Conservation (phyloP, 2,888 invertebrate species). For the Lochmaea capreae region DNA sequence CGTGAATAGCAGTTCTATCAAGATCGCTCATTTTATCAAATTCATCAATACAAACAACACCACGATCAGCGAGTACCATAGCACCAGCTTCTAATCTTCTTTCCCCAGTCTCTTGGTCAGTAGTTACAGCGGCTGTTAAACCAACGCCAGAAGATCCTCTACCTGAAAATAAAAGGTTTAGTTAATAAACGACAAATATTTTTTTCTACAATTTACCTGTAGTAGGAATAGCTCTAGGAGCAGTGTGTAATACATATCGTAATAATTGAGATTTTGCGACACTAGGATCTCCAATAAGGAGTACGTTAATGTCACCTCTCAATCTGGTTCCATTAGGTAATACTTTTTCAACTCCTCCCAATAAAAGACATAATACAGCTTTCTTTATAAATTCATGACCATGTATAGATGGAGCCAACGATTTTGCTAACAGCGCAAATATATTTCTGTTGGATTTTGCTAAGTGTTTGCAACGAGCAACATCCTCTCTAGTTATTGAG, state of each 20-base stretch:
- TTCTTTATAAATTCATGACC: conserved; percentile 97
- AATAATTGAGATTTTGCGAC: conserved; percentile 98
- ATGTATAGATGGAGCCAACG: conserved; percentile 97
- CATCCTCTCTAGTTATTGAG: conserved; percentile 85
- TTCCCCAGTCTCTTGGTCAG: conserved; percentile 89
- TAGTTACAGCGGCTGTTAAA: conserved; percentile 97
- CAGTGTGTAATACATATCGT: conserved; percentile 93
- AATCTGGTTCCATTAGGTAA: conserved; percentile 91
- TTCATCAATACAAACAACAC: conserved; percentile 88
- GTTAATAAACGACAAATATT: not conserved
- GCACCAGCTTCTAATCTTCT: conserved; percentile 93
- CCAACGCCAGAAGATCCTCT: conserved; percentile 98
- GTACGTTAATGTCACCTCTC: conserved; percentile 74
- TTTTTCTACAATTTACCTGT: conserved; percentile 70
- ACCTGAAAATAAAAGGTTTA: conserved; percentile 60
- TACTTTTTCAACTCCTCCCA: conserved; percentile 96
- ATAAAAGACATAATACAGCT: conserved; percentile 91
- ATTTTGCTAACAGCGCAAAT: conserved; percentile 89
- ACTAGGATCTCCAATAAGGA: conserved; percentile 96
- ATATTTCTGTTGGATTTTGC: conserved; percentile 81
- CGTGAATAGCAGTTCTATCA: conserved; percentile 98
- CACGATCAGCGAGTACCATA: conserved; percentile 99
- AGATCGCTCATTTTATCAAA: conserved; percentile 99
- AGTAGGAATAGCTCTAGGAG: conserved; percentile 95
- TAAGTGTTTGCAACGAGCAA: conserved; percentile 87